Conservation (phyloP, 1,140 invertebrate species). For the Elysia chlorotica region DNA sequence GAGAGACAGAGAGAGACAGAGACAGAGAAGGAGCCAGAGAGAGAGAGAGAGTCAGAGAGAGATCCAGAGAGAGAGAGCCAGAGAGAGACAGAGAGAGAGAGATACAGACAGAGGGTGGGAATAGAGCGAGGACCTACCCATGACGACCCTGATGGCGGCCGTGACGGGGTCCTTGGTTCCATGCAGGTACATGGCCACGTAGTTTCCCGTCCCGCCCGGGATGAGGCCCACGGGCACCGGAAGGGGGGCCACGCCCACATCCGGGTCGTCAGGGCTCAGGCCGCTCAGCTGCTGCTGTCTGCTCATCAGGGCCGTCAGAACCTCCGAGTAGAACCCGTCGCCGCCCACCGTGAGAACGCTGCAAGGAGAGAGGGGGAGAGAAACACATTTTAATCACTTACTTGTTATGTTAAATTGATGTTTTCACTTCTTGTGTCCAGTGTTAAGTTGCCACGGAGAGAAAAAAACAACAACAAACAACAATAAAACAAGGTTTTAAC, state of each 20-base stretch:
- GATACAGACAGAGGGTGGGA: too few relatives aligned
- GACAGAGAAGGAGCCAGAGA: too few relatives aligned
- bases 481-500: too few relatives aligned
- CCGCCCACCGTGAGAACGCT: conserved; percentile 47
- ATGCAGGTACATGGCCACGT: conserved; percentile 33
- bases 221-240: conserved; percentile 41
- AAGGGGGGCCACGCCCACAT: conserved; percentile 23
- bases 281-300: conserved; percentile 32
- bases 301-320: conserved; percentile 37
- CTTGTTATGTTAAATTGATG: too few relatives aligned
- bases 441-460: too few relatives aligned
- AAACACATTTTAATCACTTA: too few relatives aligned
- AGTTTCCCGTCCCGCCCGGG: conserved; percentile 41
- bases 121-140: conserved; percentile 8
- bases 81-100: too few relatives aligned
- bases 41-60: too few relatives aligned
- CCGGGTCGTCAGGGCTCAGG: conserved; percentile 33
- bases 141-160: conserved; percentile 26
- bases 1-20: conserved; percentile 33
- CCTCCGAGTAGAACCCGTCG: conserved; percentile 44
- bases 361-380: conserved; percentile 4
- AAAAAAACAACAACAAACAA: too few relatives aligned
- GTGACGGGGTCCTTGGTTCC: conserved; percentile 35
- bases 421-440: too few relatives aligned
- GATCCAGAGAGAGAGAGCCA: too few relatives aligned